phyloP scores from a whole-genome alignment of 2,888 invertebrate genomes.

The Adelognathus sp. region DNA sequence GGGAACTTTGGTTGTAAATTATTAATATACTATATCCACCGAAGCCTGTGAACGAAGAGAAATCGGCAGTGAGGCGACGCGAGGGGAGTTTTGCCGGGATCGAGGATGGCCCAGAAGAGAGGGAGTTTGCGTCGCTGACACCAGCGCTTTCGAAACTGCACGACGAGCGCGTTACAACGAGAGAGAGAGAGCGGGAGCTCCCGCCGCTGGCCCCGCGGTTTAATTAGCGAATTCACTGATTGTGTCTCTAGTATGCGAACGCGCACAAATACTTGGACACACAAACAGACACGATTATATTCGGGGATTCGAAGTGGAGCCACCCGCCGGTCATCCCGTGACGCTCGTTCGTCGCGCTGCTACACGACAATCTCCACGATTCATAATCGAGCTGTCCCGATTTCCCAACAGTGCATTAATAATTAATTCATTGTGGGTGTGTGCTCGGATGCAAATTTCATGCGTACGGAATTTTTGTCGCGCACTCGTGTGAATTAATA shows the following conservation, averaged over 20 bases:
- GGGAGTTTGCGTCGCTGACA: conserved; percentile 38
- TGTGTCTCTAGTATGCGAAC: conserved; percentile 1
- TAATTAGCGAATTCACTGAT: conserved; percentile 51
- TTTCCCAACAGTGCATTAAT: conserved; percentile 1
- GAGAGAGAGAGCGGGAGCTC: conserved; percentile 7
- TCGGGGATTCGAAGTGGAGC: background rate
- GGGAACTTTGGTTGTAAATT: conserved; percentile 56
- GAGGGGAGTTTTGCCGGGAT: background rate
- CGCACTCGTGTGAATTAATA: background rate
- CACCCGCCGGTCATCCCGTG: background rate
- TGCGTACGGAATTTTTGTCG: background rate
- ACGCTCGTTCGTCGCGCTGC: background rate
- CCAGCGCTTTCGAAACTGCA: conserved; percentile 43
- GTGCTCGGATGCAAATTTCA: background rate
- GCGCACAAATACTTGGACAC: background rate
- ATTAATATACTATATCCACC: conserved; percentile 50
- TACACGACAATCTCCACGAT: background rate
- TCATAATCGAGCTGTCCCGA: conserved; percentile 1
- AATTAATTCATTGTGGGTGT: conserved; percentile 13
- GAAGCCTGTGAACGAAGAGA: conserved; percentile 12
- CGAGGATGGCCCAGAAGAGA: conserved; percentile 4
- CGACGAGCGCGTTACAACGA: conserved; percentile 9
- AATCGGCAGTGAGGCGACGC: conserved; percentile 8
- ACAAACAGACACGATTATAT: background rate
- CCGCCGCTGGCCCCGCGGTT: conserved; percentile 33